Evolutionary conservation across 2,797 vertebrate genomes (phyloP).

Genomic region (Pangasius larnaudii): DNA sequence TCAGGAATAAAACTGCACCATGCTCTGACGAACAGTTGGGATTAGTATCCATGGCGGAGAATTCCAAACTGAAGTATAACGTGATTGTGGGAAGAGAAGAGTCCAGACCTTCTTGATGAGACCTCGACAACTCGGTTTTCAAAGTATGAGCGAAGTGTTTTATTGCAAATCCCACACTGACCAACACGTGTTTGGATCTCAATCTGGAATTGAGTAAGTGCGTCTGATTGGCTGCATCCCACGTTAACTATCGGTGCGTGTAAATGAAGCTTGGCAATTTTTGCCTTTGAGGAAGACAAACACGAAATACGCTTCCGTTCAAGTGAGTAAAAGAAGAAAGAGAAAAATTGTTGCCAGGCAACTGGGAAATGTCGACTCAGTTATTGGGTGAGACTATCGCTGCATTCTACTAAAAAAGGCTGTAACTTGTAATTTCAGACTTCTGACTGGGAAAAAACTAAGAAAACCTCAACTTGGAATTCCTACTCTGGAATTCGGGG

Average conservation of each 20-base stretch:
- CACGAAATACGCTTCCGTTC: not conserved
- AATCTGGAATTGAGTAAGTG: not conserved
- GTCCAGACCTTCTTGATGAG: not conserved
- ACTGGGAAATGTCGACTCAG: not conserved
- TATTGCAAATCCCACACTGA: not conserved
- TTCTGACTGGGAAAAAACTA: not conserved
- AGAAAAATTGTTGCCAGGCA: not conserved
- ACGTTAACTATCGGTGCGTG: not conserved
- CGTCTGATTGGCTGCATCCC: not conserved
- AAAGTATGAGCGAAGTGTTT: not conserved
- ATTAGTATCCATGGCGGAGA: not conserved
- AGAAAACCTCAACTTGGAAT: not conserved
- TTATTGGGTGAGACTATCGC: not conserved
- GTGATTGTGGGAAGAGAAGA: not conserved
- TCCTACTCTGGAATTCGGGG: not conserved
- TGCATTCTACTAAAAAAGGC: not conserved
- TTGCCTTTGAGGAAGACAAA: not conserved
- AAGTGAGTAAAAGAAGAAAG: not conserved
- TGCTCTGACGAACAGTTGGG: not conserved
- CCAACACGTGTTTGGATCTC: not conserved
- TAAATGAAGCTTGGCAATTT: not conserved
- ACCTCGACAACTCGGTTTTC: not conserved
- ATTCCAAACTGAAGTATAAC: not conserved
- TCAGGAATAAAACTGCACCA: not conserved
- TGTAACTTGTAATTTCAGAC: not conserved